Conservation (phyloP, 1,140 invertebrate genomes). For the Linepithema humile region DNA sequence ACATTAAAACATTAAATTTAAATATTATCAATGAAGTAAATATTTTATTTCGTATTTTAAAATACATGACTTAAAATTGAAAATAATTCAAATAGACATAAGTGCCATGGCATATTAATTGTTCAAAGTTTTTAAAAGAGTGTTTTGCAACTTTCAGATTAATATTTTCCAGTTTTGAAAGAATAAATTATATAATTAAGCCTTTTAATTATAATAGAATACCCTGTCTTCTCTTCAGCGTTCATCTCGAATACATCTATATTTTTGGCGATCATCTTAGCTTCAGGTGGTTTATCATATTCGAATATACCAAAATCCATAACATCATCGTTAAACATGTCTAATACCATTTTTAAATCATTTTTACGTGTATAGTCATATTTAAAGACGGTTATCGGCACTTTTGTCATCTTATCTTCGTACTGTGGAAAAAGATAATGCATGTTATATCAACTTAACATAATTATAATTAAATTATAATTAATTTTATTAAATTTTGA, state of each 20-base stretch:
- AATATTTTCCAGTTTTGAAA: neutral
- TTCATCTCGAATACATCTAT: slow-evolving; percentile 80
- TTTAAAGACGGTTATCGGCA: slow-evolving; percentile 82
- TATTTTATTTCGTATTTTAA: too few species aligned
- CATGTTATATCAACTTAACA: slow-evolving; percentile 24
- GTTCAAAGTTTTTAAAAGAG: neutral
- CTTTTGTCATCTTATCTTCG: slow-evolving; percentile 77
- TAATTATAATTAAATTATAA: slow-evolving; percentile 38
- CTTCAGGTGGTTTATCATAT: slow-evolving; percentile 79
- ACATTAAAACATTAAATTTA: neutral
- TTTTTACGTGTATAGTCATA: slow-evolving; percentile 80
- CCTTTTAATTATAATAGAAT: slow-evolving; percentile 23
- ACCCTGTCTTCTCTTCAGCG: slow-evolving; percentile 78
- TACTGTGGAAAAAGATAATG: slow-evolving; percentile 73
- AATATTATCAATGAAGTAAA: neutral
- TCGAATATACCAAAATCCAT: slow-evolving; percentile 82
- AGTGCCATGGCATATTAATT: neutral
- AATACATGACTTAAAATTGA: neutral
- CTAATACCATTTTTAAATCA: slow-evolving; percentile 78
- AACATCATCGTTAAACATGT: slow-evolving; percentile 78
- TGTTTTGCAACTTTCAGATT: neutral
- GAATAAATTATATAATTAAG: neutral
- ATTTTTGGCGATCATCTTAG: slow-evolving; percentile 77
- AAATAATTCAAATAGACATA: neutral
- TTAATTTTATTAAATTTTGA: neutral